These are phyloP conservation scores for Chymomyza caudatula DNA, from an alignment of 2,888 invertebrate species.

Conservation along the genomic window DNA sequence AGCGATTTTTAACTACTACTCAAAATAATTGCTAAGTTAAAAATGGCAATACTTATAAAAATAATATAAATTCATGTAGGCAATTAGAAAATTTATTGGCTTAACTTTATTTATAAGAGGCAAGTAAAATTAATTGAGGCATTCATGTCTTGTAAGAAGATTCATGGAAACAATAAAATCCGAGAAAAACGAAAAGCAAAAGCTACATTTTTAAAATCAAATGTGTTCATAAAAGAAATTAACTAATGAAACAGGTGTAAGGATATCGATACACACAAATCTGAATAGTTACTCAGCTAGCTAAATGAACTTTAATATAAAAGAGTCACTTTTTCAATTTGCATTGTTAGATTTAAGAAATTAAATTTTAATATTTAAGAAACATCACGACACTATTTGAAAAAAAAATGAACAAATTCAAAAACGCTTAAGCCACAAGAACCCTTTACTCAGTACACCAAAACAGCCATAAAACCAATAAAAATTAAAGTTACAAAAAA, in stretches of 20 bases:
- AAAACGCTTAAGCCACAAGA: not conserved
- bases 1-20: slow-evolving; percentile 44
- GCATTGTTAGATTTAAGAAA: not conserved
- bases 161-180: not conserved
- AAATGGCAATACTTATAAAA: not conserved
- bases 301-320: not conserved
- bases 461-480: not conserved
- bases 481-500: not conserved
- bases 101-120: not conserved
- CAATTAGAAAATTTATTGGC: not conserved
- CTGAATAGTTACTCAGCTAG: not conserved
- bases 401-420: not conserved
- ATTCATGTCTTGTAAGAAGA: not conserved
- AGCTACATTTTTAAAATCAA: not conserved
- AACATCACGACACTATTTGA: not conserved
- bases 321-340: not conserved
- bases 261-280: not conserved
- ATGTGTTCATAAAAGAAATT: not conserved
- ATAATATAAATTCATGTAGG: not conserved
- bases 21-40: not conserved
- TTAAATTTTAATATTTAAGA: not conserved
- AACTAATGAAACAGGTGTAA: not conserved
- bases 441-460: not conserved
- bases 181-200: not conserved
- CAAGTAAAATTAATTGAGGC: not conserved